Evolutionary conservation across 2,888 invertebrate genomes (phyloP), one percentile per base, ranked within the genome.

Genomic region (Eilema depressum): DNA sequence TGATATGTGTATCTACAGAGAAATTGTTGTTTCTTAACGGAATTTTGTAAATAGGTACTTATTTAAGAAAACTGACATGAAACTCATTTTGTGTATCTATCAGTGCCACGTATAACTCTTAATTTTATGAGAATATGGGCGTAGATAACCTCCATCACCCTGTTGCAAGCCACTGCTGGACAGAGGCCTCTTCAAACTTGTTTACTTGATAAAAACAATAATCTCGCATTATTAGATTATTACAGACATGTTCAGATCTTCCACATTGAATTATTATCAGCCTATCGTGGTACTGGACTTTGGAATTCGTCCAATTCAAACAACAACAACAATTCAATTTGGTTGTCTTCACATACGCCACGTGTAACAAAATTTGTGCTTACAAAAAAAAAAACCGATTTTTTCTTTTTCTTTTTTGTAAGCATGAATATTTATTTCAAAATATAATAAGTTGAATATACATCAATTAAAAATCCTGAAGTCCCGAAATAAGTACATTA

Each of bases 171-270:
- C 20, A n/a, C 53, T 53, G n/a, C 53, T 53, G 53, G 53, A n/a
- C 53, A 53, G n/a, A 53, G n/a, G 53, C 53, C 53, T 53, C n/a
- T 53, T 8, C 53, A 53, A 53, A 53, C 20, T 53, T 53, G 20
- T 53, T 53, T 53, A 20, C n/a, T 53, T 53, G 53, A 10, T 53
- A 53, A 53, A 47, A 53, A 53, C n/a, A 20, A 53, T 53, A 53
- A 53, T 53, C 53, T 53, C n/a, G n/a, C 53, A 53, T 53, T 53
- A 53, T 53, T 53, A 47, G n/a, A 53, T 53, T 53, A 53, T 53
- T 53, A 47, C 47, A 53, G n/a, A n/a, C n/a, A 53, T 53, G 53
- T n/a, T 53, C 2, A 10, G 53, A 53, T 53, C 20, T 53, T 53
- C 1, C n/a, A 53, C 53, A 53, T 53, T 10, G n/a, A 53, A 7